phyloP scores from a whole-genome alignment of 2,797 vertebrate genomes.

The Gymnodraco acuticeps region DNA sequence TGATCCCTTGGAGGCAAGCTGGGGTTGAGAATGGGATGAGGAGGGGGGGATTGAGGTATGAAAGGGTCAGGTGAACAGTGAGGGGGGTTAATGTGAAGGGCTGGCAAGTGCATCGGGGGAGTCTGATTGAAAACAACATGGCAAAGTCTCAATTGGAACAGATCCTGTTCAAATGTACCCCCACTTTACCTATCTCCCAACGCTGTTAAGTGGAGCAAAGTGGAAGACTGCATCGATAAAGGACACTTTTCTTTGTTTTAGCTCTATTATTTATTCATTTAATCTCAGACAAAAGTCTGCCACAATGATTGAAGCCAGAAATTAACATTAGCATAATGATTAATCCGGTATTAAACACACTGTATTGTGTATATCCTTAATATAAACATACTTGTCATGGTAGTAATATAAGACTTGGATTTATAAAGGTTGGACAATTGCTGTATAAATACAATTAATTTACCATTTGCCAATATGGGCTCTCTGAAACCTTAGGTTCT shows the following conservation, averaged over 20 bases:
- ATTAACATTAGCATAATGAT: not conserved
- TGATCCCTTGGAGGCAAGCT: slow-evolving; percentile 74
- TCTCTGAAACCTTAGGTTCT: too few species aligned
- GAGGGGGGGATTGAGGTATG: slow-evolving; percentile 22
- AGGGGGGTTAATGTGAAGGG: slow-evolving; percentile 72
- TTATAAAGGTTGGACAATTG: too few species aligned
- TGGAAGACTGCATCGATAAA: slow-evolving; percentile 16
- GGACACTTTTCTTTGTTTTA: too few species aligned
- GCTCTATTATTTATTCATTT: not conserved
- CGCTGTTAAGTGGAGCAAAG: slow-evolving; percentile 19
- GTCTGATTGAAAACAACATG: slow-evolving; percentile 76
- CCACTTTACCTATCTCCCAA: slow-evolving; percentile 26
- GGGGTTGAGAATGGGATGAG: slow-evolving; percentile 46
- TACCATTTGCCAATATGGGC: too few species aligned
- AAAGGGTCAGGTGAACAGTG: slow-evolving; percentile 60
- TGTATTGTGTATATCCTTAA: not conserved
- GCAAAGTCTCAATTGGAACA: slow-evolving; percentile 75
- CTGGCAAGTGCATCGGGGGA: slow-evolving; percentile 67
- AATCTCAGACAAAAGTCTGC: not conserved
- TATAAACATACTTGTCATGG: not conserved
- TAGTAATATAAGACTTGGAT: not conserved
- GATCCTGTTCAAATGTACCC: slow-evolving; percentile 59
- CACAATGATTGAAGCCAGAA: not conserved
- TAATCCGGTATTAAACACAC: not conserved
- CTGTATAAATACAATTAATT: too few species aligned